These are phyloP conservation scores for Mesoclemmys tuberculata DNA, from an alignment of 2,113 vertebrate species.

Conservation along the genomic window DNA sequence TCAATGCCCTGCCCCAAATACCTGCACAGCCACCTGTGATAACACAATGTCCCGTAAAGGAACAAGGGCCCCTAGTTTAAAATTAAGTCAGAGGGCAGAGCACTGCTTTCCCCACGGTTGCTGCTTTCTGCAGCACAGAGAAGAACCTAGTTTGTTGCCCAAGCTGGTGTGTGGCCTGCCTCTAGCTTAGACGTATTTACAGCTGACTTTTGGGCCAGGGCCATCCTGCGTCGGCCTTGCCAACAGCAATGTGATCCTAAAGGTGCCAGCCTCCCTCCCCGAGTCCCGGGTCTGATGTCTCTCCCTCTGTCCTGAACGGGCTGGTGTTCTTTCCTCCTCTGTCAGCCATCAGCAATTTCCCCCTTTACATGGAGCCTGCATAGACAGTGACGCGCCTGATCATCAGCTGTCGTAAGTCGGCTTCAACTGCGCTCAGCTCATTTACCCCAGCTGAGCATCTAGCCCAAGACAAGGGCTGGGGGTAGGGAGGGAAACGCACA, in stretches of 20 bases:
- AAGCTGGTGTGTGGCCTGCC: background rate
- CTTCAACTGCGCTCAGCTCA: background rate
- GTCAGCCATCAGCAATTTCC: background rate
- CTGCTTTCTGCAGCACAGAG: background rate
- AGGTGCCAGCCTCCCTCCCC: background rate
- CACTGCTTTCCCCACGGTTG: background rate
- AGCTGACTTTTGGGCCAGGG: background rate
- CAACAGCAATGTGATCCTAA: background rate
- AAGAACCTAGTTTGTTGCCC: background rate
- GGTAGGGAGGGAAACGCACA: background rate
- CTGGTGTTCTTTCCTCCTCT: background rate
- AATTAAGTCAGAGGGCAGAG: background rate
- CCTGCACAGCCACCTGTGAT: background rate
- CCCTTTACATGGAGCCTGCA: background rate
- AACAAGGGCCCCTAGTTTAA: background rate
- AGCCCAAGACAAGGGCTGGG: background rate
- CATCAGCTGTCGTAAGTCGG: background rate
- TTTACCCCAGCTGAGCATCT: slow-evolving; percentile 14
- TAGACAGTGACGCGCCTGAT: background rate
- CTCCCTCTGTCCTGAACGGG: background rate
- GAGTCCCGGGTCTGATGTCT: rapidly evolving
- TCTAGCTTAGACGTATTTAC: background rate
- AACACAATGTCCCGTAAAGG: background rate
- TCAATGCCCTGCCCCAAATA: background rate
- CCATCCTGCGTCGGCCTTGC: rapidly evolving